Evolutionary conservation across 2,888 invertebrate genomes (phyloP).

Genomic region (Busseola fusca): DNA sequence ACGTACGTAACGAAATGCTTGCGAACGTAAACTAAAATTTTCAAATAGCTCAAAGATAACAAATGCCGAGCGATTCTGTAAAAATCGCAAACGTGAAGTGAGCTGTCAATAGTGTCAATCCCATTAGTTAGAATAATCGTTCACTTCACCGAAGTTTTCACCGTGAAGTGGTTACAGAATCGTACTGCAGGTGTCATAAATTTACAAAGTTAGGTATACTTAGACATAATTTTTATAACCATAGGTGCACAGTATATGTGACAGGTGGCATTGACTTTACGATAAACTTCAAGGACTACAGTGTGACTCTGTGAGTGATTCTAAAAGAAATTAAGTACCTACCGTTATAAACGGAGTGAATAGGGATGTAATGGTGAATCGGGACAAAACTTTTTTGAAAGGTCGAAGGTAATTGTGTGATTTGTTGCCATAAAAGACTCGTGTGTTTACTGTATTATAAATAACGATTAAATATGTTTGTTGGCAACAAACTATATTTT

Average conservation of each 20-base stretch:
- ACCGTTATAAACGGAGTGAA: background rate
- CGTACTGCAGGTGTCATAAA: background rate
- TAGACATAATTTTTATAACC: background rate
- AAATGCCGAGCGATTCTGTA: too few species aligned
- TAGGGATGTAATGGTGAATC: background rate
- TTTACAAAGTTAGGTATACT: background rate
- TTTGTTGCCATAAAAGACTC: background rate
- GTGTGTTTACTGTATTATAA: background rate
- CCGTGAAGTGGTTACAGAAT: too few species aligned
- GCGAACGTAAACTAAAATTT: background rate
- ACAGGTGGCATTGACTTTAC: background rate
- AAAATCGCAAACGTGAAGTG: too few species aligned
- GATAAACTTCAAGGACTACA: conserved; percentile 7
- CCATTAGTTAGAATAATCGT: too few species aligned
- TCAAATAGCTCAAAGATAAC: background rate
- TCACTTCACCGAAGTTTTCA: too few species aligned
- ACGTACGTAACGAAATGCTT: background rate
- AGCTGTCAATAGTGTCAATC: too few species aligned
- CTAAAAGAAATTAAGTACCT: background rate
- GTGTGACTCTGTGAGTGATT: background rate
- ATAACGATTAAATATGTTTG: background rate
- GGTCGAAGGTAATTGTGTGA: too few species aligned
- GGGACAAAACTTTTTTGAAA: background rate
- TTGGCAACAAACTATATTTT: background rate
- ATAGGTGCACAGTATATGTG: too few species aligned